Percentiles rank a stretch among this genome's conserved stretches.
phyloP scores from a whole-genome alignment of 2,888 invertebrate species.

The Clitarchus hookeri region DNA sequence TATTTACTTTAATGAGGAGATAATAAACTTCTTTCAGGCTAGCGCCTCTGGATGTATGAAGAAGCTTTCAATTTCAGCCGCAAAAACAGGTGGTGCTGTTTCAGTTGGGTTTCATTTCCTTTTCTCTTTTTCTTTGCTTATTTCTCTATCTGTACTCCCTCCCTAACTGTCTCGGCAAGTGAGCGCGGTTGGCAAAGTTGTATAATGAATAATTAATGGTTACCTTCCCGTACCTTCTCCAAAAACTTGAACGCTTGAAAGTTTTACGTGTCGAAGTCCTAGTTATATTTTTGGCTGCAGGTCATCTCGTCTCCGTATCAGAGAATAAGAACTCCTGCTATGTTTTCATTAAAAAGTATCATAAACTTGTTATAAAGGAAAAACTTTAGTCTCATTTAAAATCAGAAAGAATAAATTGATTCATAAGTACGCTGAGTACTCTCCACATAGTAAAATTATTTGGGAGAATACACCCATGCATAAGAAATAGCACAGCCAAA shows the following conservation, averaged over 20 bases:
- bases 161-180: not conserved
- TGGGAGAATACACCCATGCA: too few relatives aligned
- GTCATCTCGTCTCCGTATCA: not conserved
- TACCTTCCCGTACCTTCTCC: constrained; percentile 14
- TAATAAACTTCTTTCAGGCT: not conserved
- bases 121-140: not conserved
- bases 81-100: not conserved
- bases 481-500: too few relatives aligned
- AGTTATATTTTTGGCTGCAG: not conserved
- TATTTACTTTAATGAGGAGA: not conserved
- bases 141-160: not conserved
- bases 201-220: constrained; percentile 14
- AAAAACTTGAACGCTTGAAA: not conserved
- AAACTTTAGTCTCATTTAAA: not conserved
- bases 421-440: not conserved
- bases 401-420: not conserved
- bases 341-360: not conserved
- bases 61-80: not conserved
- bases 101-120: not conserved
- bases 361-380: not conserved
- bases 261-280: not conserved
- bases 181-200: not conserved
- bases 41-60: not conserved
- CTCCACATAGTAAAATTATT: too few relatives aligned
- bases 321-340: not conserved